Percentiles rank a stretch among this genome's conserved stretches.
These are phyloP conservation scores for Crambe crambe DNA, from an alignment of 37 sponge, comb jelly and placozoan species.

Conservation along the genomic window DNA sequence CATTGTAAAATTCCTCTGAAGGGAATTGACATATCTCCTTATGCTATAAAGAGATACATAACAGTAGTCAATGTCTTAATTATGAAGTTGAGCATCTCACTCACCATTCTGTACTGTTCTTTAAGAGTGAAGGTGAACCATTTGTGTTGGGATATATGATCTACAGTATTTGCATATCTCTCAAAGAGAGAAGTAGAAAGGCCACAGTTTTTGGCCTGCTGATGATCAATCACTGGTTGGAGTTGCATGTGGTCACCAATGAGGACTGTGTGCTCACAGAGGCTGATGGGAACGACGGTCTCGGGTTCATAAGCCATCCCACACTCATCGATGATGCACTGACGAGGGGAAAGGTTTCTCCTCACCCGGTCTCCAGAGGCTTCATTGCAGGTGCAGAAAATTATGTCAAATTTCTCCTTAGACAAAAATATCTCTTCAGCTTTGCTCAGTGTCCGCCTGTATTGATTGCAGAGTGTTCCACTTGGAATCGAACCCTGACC, in stretches of 20 bases:
- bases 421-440: slow-evolving; percentile 32
- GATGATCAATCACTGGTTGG: slow-evolving; percentile 57
- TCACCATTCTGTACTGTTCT: slow-evolving; percentile 78
- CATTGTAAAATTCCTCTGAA: slow-evolving; percentile 63
- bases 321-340: slow-evolving; percentile 80
- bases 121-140: slow-evolving; percentile 7
- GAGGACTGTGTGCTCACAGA: slow-evolving; percentile 71
- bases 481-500: slow-evolving; percentile 1
- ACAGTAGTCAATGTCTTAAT: no score
- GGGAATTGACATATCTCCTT: slow-evolving; percentile 60
- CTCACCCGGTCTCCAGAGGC: slow-evolving; percentile 44
- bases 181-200: slow-evolving; percentile 70
- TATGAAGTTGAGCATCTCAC: not conserved
- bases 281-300: slow-evolving; percentile 54
- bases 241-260: slow-evolving; percentile 81
- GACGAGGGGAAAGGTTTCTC: slow-evolving; percentile 17
- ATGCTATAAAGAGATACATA: slow-evolving; percentile 43
- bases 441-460: not conserved
- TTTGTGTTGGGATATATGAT: not conserved
- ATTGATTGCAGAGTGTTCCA: not conserved
- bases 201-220: slow-evolving; percentile 52
- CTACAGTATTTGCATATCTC: slow-evolving; percentile 34
- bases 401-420: slow-evolving; percentile 31
- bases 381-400: slow-evolving; percentile 79
- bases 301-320: slow-evolving; percentile 84